These are phyloP conservation scores for Propsilocerus akamusi DNA, from an alignment of 1,140 invertebrate species.

Conservation along the genomic window DNA sequence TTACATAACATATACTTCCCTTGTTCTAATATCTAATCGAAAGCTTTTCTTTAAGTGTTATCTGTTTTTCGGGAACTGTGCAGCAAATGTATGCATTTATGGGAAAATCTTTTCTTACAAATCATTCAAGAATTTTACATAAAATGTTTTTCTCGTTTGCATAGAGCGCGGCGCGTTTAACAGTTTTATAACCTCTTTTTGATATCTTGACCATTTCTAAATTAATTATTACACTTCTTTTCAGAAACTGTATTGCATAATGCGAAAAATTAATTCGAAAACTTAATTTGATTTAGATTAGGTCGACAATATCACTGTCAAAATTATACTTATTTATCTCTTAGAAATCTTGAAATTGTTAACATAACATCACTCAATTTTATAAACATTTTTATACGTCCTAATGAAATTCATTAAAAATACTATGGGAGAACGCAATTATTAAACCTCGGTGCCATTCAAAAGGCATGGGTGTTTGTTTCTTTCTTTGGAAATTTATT, in stretches of 20 bases:
- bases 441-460: no score
- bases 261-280: neutral
- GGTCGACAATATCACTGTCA: constrained; percentile 4
- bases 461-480: no score
- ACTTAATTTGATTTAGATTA: neutral
- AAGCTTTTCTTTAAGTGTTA: neutral
- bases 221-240: neutral
- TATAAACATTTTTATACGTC: no score
- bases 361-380: no score
- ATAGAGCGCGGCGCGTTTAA: neutral
- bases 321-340: no score
- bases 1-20: no score
- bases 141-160: neutral
- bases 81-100: neutral
- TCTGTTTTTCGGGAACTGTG: neutral
- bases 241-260: neutral
- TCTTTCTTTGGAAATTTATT: no score
- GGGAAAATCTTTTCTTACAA: neutral
- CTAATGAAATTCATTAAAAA: no score
- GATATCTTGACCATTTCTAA: constrained; percentile 4
- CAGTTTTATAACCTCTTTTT: neutral
- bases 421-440: no score
- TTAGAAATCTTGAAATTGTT: no score
- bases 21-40: neutral
- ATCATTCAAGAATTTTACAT: neutral